Conservation (phyloP, 2,113 vertebrate species). For the Aptenodytes forsteri region DNA sequence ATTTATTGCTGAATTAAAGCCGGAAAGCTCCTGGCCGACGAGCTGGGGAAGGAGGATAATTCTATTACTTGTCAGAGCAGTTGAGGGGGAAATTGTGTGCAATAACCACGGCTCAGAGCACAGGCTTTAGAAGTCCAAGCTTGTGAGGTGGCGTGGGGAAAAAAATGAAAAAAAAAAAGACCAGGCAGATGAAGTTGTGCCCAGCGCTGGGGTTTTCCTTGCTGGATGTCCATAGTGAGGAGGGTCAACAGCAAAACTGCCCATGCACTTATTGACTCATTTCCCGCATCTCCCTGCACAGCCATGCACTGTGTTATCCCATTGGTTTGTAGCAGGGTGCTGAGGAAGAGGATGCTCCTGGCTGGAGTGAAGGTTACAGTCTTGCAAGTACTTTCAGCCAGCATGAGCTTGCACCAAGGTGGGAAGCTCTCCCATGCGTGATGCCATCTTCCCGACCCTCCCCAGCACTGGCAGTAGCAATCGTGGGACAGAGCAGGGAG, state of each 20-base stretch:
- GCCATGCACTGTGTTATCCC: fast-evolving
- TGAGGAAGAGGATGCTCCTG: neutral
- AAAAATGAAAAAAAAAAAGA: neutral
- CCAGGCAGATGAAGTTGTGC: neutral
- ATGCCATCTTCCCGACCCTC: neutral
- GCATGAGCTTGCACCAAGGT: neutral
- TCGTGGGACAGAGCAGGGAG: neutral
- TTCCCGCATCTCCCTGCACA: neutral
- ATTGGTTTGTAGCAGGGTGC: neutral
- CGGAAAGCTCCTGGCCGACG: neutral
- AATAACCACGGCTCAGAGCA: neutral
- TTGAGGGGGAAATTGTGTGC: neutral
- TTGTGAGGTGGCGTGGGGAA: neutral
- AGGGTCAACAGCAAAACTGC: neutral
- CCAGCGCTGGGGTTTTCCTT: neutral
- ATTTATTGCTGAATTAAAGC: conserved; percentile 43
- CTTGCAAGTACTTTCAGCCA: neutral
- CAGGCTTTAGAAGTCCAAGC: neutral
- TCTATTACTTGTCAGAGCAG: conserved; percentile 12
- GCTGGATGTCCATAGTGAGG: neutral
- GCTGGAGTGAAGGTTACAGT: neutral
- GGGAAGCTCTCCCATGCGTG: neutral
- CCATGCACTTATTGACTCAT: no score
- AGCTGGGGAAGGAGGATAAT: conserved; percentile 42
- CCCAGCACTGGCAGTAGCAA: neutral